Conservation (phyloP, 1,140 invertebrate genomes). For the Psilanteris sp. region DNA sequence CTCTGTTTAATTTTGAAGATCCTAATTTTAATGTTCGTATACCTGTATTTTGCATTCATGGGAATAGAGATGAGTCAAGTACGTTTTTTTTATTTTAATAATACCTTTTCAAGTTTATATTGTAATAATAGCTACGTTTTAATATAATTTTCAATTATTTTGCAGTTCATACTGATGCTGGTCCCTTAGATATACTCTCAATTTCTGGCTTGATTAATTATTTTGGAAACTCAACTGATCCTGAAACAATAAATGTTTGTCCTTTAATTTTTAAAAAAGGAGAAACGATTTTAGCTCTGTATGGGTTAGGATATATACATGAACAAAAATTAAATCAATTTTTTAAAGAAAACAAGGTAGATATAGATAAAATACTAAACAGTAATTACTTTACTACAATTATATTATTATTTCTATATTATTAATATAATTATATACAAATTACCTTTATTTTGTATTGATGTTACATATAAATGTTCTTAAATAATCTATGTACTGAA, state of each 20-base stretch:
- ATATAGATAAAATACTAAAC: too few relatives aligned
- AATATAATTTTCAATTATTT: too few relatives aligned
- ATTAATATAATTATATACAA: too few relatives aligned
- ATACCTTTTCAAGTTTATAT: too few relatives aligned
- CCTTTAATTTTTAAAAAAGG: conserved; percentile 95
- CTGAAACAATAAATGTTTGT: conserved; percentile 89
- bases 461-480: too few relatives aligned
- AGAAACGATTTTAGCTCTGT: conserved; percentile 90
- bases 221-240: conserved; percentile 88
- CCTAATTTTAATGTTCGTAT: conserved; percentile 95
- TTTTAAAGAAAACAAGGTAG: conserved; percentile 87
- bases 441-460: too few relatives aligned
- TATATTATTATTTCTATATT: too few relatives aligned
- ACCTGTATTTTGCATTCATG: conserved; percentile 95
- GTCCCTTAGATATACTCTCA: conserved; percentile 91
- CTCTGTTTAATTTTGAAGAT: conserved; percentile 98
- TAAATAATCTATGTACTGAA: too few relatives aligned
- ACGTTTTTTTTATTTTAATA: too few relatives aligned
- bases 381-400: too few relatives aligned
- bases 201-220: conserved; percentile 93
- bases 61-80: conserved; percentile 98
- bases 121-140: too few relatives aligned
- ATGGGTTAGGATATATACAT: conserved; percentile 95
- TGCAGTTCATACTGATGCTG: conserved; percentile 81
- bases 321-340: conserved; percentile 93